Conservation (phyloP, 2,888 invertebrate genomes). For the Ormyrus pomaceus region DNA sequence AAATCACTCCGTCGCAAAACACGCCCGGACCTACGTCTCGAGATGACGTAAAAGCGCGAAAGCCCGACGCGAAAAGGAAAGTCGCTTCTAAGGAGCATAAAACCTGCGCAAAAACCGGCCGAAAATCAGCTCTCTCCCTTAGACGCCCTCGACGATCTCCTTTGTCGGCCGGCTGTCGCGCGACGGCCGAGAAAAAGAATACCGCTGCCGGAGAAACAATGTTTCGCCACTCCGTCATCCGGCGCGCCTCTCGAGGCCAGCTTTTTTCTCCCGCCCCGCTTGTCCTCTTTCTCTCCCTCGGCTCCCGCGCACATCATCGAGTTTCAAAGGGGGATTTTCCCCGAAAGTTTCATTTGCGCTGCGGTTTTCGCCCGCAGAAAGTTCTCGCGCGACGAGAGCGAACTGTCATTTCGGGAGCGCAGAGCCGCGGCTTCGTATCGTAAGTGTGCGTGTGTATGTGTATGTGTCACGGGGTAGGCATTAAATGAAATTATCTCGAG, state of each 20-base stretch:
- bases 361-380: conserved; percentile 20
- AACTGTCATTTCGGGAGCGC: too few species aligned
- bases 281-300: not conserved
- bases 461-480: not conserved
- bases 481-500: conserved; percentile 1
- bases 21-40: too few species aligned
- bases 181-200: not conserved
- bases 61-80: too few species aligned
- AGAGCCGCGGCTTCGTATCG: not conserved
- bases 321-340: conserved; percentile 29
- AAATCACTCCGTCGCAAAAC: too few species aligned
- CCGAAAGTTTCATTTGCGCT: conserved; percentile 34
- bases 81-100: too few species aligned
- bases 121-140: conserved; percentile 21
- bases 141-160: conserved; percentile 34
- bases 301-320: conserved; percentile 17
- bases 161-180: not conserved
- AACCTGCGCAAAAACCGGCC: not conserved
- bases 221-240: conserved; percentile 14
- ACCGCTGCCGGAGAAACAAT: conserved; percentile 24
- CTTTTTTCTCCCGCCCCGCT: not conserved
- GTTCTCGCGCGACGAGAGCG: not conserved
- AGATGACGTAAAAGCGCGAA: too few species aligned
- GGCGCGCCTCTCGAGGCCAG: not conserved
- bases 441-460: not conserved